Percentiles rank a stretch among this genome's conserved stretches.
Evolutionary conservation across 2,797 vertebrate genomes (phyloP).

Genomic region (Yasuhikotakia modesta): DNA sequence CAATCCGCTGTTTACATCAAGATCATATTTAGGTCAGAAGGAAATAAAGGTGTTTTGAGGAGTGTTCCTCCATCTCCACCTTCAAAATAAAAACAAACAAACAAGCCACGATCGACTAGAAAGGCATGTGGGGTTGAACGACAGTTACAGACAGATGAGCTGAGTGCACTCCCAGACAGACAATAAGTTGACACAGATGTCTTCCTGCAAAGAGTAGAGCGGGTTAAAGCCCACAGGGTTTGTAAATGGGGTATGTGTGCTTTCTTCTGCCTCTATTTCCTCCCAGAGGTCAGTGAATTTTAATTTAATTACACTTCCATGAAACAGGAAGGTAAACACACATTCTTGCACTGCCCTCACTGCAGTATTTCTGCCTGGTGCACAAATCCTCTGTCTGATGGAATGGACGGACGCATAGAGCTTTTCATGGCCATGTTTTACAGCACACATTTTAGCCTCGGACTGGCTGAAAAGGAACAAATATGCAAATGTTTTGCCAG

Average conservation of each 20-base stretch:
- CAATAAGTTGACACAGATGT: slow-evolving; percentile 38
- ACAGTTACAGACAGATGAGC: slow-evolving; percentile 37
- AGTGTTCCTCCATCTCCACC: background rate
- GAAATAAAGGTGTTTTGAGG: background rate
- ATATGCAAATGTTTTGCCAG: slow-evolving; percentile 13
- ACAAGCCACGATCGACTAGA: background rate
- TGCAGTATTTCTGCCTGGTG: slow-evolving; percentile 41
- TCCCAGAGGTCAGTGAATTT: slow-evolving; percentile 51
- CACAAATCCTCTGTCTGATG: background rate
- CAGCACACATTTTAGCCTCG: background rate
- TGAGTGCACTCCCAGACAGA: slow-evolving; percentile 26
- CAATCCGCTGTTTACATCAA: slow-evolving; percentile 4
- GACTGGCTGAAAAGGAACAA: slow-evolving; percentile 13
- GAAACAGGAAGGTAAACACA: slow-evolving; percentile 35
- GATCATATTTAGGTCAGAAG: slow-evolving; percentile 23
- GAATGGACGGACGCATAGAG: slow-evolving; percentile 7
- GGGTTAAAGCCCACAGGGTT: slow-evolving; percentile 41
- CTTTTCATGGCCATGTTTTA: slow-evolving; percentile 22
- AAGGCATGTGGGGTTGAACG: slow-evolving; percentile 3
- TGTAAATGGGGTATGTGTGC: slow-evolving; percentile 38
- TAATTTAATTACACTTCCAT: slow-evolving; percentile 53
- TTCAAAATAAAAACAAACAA: background rate
- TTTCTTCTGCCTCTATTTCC: slow-evolving; percentile 40
- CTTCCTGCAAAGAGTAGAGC: slow-evolving; percentile 23
- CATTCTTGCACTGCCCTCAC: slow-evolving; percentile 44